Evolutionary conservation across 2,113 vertebrate species (phyloP).

Genomic region (Colistium nudipinnis): DNA sequence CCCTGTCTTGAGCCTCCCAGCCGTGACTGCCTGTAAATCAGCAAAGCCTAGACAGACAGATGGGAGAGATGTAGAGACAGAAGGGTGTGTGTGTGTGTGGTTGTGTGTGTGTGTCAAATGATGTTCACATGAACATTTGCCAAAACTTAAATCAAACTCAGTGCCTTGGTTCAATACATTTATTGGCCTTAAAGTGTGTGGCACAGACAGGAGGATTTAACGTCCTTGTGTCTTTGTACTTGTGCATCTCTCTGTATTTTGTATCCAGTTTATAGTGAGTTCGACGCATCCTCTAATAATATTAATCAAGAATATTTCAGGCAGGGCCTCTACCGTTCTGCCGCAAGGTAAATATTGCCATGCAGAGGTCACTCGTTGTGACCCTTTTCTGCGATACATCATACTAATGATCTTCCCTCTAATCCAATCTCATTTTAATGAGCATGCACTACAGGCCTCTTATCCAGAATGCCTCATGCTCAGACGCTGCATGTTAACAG

Average conservation of each 20-base stretch:
- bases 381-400: conserved; percentile 19
- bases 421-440: conserved; percentile 26
- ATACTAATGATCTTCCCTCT: conserved; percentile 13
- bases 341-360: background rate
- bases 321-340: background rate
- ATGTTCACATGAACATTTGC: conserved; percentile 30
- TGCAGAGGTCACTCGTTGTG: conserved; percentile 1
- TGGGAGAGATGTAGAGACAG: background rate
- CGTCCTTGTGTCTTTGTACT: conserved; percentile 12
- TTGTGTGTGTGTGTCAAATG: background rate
- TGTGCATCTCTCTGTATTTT: conserved; percentile 3
- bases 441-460: conserved; percentile 16
- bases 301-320: background rate
- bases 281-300: background rate
- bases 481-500: too few species aligned
- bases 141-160: conserved; percentile 52
- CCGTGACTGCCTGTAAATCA: conserved; percentile 49
- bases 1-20: conserved; percentile 34
- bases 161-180: conserved; percentile 49
- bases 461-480: conserved; percentile 1
- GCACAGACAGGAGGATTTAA: conserved; percentile 11
- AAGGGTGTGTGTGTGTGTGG: background rate
- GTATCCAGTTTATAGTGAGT: background rate
- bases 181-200: conserved; percentile 23
- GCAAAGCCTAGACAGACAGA: conserved; percentile 20